Conservation (phyloP, 2,797 vertebrate species). For the Falco biarmicus region DNA sequence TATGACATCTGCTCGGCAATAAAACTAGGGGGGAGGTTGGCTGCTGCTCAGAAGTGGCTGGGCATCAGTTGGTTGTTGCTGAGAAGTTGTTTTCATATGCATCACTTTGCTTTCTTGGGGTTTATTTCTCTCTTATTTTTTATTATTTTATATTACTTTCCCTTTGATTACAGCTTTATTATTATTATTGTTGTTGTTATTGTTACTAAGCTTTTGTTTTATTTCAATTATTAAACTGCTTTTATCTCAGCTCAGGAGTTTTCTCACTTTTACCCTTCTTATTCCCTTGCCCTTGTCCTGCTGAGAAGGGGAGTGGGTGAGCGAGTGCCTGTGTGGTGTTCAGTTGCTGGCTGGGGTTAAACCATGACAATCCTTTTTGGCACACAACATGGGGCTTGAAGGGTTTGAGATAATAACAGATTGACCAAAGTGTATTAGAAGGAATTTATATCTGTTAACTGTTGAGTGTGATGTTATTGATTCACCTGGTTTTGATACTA, state of each 20-base stretch:
- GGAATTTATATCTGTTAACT: too few relatives aligned
- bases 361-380: too few relatives aligned
- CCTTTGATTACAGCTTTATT: neutral
- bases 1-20: neutral
- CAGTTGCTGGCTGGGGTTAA: neutral
- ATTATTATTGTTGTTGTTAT: neutral
- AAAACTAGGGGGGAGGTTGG: neutral
- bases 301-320: too few relatives aligned
- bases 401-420: too few relatives aligned
- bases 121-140: neutral
- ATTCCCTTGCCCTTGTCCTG: too few relatives aligned
- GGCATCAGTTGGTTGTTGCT: accelerated
- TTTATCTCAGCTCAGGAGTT: neutral
- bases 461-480: too few relatives aligned
- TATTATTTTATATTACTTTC: neutral
- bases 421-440: too few relatives aligned
- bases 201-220: neutral
- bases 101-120: neutral
- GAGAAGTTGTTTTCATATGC: neutral
- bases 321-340: too few relatives aligned
- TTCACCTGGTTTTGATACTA: too few relatives aligned
- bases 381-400: too few relatives aligned
- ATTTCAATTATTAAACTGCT: neutral
- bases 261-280: too few relatives aligned
- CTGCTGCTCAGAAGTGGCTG: neutral